A percentile compares a stretch with the other conserved stretches of the same genome.
These are phyloP conservation scores for Tetramorium simillimum DNA, from an alignment of 1,140 invertebrate genomes.

Conservation along the genomic window DNA sequence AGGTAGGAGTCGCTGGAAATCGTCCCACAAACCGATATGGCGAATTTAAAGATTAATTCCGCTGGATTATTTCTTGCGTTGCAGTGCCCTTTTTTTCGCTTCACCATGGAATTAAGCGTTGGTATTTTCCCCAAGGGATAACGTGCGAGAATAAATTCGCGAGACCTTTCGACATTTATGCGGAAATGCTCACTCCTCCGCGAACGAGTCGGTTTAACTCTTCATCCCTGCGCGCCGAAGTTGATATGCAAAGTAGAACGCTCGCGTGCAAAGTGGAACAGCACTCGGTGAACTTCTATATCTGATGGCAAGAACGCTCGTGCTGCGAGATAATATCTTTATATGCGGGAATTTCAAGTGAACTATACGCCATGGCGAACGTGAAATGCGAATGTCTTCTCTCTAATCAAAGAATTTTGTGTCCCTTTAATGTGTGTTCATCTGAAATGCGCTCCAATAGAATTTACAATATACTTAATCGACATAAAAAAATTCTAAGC, in stretches of 20 bases:
- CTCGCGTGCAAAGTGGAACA: constrained; percentile 63
- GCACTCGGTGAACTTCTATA: constrained; percentile 57
- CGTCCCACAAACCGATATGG: not conserved
- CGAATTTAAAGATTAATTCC: constrained; percentile 57
- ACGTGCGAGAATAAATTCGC: constrained; percentile 60
- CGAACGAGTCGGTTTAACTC: constrained; percentile 51
- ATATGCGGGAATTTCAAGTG: constrained; percentile 57
- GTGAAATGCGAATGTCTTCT: not conserved
- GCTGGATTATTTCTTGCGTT: constrained; percentile 46
- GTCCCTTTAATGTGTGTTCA: constrained; percentile 16
- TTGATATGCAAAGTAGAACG: constrained; percentile 61
- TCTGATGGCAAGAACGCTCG: constrained; percentile 60
- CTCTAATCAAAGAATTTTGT: constrained; percentile 38
- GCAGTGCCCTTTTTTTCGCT: not conserved
- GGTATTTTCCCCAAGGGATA: constrained; percentile 34
- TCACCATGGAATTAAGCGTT: constrained; percentile 48
- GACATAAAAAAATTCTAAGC: not conserved
- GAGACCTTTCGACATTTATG: constrained; percentile 63
- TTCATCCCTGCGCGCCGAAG: constrained; percentile 49
- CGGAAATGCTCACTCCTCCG: constrained; percentile 47
- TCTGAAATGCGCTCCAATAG: not conserved
- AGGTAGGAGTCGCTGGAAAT: not conserved
- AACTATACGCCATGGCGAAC: constrained; percentile 29
- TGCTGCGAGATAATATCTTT: constrained; percentile 60
- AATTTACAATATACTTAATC: not conserved